Conservation (phyloP, 2,113 vertebrate genomes). For the Daubentonia madagascariensis region DNA sequence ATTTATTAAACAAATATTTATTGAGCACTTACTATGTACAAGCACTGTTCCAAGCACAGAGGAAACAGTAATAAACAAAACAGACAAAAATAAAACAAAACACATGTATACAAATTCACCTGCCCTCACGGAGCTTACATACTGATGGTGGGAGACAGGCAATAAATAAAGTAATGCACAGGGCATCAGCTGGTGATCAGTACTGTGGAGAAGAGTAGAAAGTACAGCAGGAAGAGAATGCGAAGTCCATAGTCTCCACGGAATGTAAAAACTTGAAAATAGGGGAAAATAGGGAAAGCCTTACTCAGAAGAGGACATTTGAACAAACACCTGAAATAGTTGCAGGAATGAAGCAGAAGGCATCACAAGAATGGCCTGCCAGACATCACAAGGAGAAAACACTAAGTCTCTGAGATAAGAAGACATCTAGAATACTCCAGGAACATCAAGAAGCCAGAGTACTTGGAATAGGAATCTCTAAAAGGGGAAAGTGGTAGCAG, state of each 20-base stretch:
- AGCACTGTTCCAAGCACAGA: neutral
- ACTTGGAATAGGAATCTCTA: neutral
- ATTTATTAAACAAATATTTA: neutral
- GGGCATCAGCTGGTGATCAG: neutral
- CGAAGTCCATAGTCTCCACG: neutral
- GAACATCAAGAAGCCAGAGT: neutral
- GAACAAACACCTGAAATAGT: neutral
- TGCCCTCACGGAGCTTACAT: neutral
- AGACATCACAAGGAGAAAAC: neutral
- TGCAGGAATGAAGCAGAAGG: neutral
- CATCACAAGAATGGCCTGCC: neutral
- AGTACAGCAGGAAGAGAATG: neutral
- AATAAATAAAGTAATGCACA: neutral
- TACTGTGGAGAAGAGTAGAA: neutral
- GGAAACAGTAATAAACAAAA: neutral
- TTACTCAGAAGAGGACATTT: neutral
- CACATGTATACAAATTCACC: neutral
- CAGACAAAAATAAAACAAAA: neutral
- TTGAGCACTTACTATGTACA: neutral
- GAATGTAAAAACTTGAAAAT: neutral
- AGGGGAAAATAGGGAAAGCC: neutral
- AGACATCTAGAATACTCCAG: neutral
- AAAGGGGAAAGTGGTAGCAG: neutral
- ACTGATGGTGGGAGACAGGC: fast-evolving
- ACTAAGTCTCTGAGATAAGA: neutral